Percentiles rank a stretch among this genome's conserved stretches.
Evolutionary conservation across 2,888 invertebrate genomes (phyloP).

Genomic region (Drosophila algonquin): DNA sequence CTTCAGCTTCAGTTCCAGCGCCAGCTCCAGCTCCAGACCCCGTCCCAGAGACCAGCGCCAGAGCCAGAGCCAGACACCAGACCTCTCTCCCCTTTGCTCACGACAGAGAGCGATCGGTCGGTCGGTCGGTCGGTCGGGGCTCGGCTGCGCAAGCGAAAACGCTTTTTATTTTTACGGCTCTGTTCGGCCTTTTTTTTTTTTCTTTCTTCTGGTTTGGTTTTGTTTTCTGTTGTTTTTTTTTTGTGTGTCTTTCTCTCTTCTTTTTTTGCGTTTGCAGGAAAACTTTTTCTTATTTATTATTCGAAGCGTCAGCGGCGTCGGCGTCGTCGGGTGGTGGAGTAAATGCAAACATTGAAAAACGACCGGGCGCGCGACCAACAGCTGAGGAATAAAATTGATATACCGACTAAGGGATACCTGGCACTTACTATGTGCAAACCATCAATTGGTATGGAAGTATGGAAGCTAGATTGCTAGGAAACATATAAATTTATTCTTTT

Average conservation of each 20-base stretch:
- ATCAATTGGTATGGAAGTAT: too few species aligned
- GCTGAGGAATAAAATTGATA: conserved; percentile 11
- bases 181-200: conserved; percentile 34
- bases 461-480: too few species aligned
- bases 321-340: conserved; percentile 50
- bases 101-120: conserved; percentile 45
- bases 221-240: conserved; percentile 23
- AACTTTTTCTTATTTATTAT: conserved; percentile 83
- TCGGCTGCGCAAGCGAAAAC: conserved; percentile 66
- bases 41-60: conserved; percentile 22
- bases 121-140: conserved; percentile 44
- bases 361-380: conserved; percentile 44
- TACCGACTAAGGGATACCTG: not conserved
- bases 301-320: conserved; percentile 55
- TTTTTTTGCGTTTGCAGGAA: conserved; percentile 71
- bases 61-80: conserved; percentile 2
- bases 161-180: conserved; percentile 62
- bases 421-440: not conserved
- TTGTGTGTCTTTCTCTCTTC: conserved; percentile 13
- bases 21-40: conserved; percentile 30
- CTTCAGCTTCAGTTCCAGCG: conserved; percentile 30
- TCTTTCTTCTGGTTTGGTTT: conserved; percentile 20
- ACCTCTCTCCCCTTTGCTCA: conserved; percentile 26
- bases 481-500: too few species aligned
- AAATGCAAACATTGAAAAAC: conserved; percentile 72